Evolutionary conservation across 2,113 vertebrate species (phyloP), one percentile per base, ranked within the genome.

Genomic region (Orycteropus afer): DNA sequence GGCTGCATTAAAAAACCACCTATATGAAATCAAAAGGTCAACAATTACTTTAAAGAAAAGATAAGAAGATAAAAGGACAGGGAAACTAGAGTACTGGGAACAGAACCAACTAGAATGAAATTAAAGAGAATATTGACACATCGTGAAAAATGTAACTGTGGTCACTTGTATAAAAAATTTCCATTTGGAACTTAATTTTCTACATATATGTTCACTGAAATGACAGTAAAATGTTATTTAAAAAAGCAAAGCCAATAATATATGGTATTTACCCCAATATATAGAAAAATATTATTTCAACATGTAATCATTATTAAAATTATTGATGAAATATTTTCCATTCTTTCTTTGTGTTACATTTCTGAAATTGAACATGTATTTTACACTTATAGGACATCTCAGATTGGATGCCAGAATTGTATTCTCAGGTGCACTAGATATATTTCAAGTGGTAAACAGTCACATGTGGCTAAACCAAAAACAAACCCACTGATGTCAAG

Each of bases 291-390:
- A 42, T 55, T 2, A 40, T 49, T 93, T 93, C 18, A 61, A 42
- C 55, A 57, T 69, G 25, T 42, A 65, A 53, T 63, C 47, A 67
- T 47, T 77, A 71, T 65, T 87, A 65, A 96, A 95, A 79, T 89
- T 79, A 73, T 61, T 92, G 80, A 84, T 67, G 78, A 83, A 37
- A 34, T 47, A 55, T 79, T 91, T 94, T 83, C 89, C 45, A 76
- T 51, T 80, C 25, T 86, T 57, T 47, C 80, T 86, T 95, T 86
- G 55, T 59, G 88, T 76, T 53, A 40, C 59, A 2, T 51, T 74
- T 95, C 96, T 88, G 61, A 94, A 95, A 83, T 95, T 57, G 47
- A 29, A 12, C 40, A 7, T 82, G 15, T 49, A 65, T 86, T 86
- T 89, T 91, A 69, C 45, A 90, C 15, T 78, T 34, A 34, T 42